phyloP scores from a whole-genome alignment of 2,797 vertebrate genomes.

The Percopsis omiscomaycus region DNA sequence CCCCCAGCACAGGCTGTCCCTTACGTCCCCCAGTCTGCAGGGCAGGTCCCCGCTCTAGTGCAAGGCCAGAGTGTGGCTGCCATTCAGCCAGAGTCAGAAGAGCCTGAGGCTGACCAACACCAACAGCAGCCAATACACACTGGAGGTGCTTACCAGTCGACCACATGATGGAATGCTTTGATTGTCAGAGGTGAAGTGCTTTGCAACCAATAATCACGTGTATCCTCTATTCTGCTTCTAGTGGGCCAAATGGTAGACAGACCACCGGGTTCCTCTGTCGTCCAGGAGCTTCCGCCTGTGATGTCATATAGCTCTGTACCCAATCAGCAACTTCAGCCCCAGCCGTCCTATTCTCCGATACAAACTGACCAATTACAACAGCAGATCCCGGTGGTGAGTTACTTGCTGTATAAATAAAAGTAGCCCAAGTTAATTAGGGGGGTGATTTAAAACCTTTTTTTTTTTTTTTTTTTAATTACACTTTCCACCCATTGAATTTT shows the following conservation, averaged over 20 bases:
- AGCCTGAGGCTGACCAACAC: slow-evolving; percentile 87
- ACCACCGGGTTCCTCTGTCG: slow-evolving; percentile 80
- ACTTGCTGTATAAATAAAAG: neutral
- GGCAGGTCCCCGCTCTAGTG: slow-evolving; percentile 48
- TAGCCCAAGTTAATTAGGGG: too few species aligned
- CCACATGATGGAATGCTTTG: neutral
- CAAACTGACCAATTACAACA: slow-evolving; percentile 63
- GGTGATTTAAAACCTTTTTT: neutral
- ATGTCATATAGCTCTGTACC: slow-evolving; percentile 80
- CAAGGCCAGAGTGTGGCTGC: slow-evolving; percentile 68
- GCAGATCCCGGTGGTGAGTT: slow-evolving; percentile 82
- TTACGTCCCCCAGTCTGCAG: slow-evolving; percentile 61
- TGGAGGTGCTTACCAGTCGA: slow-evolving; percentile 48
- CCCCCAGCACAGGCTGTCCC: slow-evolving; percentile 46
- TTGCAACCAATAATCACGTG: neutral
- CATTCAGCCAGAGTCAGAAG: slow-evolving; percentile 87
- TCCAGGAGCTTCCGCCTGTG: slow-evolving; percentile 80
- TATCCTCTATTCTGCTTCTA: slow-evolving; percentile 44
- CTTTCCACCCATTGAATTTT: neutral
- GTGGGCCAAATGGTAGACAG: slow-evolving; percentile 82
- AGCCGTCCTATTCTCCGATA: slow-evolving; percentile 69
- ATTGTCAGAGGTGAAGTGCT: slow-evolving; percentile 1
- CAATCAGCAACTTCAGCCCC: slow-evolving; percentile 78
- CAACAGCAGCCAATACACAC: slow-evolving; percentile 82
- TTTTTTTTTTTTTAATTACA: neutral